These are phyloP conservation scores for Tauraco hartlaubi DNA, from an alignment of 2,797 vertebrate species.

Conservation along the genomic window DNA sequence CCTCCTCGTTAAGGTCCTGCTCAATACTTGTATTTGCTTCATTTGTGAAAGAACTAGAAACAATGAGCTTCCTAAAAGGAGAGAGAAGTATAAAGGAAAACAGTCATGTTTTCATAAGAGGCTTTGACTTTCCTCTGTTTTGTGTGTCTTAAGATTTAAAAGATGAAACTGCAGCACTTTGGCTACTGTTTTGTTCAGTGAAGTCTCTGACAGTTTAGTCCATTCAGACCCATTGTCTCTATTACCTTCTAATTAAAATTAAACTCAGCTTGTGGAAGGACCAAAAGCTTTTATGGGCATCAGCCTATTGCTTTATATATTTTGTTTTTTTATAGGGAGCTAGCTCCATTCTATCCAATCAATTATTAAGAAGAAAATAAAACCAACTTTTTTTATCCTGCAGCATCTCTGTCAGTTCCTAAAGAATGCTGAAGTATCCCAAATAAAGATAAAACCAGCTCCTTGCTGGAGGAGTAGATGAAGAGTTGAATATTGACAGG, in stretches of 20 bases:
- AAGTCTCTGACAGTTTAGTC: background rate
- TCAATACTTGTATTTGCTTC: background rate
- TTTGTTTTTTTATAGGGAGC: background rate
- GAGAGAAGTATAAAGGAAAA: background rate
- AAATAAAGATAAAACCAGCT: background rate
- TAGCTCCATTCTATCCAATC: background rate
- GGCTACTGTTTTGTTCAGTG: background rate
- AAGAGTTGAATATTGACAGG: background rate
- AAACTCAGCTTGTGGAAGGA: background rate
- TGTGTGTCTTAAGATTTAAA: background rate
- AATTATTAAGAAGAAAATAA: background rate
- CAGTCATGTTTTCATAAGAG: rapidly evolving
- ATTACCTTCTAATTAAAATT: background rate
- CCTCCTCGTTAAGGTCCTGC: background rate
- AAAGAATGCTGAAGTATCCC: background rate
- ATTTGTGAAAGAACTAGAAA: background rate
- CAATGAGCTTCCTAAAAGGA: background rate
- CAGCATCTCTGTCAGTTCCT: background rate
- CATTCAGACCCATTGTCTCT: background rate
- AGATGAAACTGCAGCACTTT: background rate
- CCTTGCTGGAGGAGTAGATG: background rate
- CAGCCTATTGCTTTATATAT: background rate
- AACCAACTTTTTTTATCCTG: background rate
- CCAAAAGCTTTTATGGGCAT: background rate
- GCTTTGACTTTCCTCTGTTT: background rate